A percentile compares a stretch with the other conserved stretches of the same genome.
These are phyloP conservation scores for Sebastes glaucus DNA, from an alignment of 2,797 vertebrate species.

Conservation along the genomic window DNA sequence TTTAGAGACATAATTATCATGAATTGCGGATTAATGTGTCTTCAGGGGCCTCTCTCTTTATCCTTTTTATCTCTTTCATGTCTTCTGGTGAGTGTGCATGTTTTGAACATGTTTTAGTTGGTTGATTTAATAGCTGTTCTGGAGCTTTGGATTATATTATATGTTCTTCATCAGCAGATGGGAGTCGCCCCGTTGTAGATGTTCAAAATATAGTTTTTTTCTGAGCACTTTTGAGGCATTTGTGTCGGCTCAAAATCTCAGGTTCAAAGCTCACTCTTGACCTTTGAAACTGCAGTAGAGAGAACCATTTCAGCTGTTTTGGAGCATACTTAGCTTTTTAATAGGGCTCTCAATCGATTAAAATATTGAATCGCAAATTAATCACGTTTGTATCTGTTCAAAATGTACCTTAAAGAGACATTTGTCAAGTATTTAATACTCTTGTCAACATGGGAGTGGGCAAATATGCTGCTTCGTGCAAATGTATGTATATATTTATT, in stretches of 20 bases:
- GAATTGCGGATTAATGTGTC: not conserved
- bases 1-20: constrained; percentile 2
- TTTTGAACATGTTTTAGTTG: not conserved
- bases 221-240: not conserved
- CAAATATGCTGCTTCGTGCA: too few species aligned
- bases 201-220: not conserved
- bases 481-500: too few species aligned
- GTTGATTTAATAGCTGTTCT: not conserved
- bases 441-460: too few species aligned
- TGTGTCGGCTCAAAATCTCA: not conserved
- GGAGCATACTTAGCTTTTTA: not conserved
- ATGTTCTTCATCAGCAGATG: not conserved
- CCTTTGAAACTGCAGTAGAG: not conserved
- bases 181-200: not conserved
- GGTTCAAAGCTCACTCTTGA: not conserved
- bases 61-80: not conserved
- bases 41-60: not conserved
- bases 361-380: too few species aligned
- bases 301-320: not conserved
- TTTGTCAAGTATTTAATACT: too few species aligned
- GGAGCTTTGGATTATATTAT: not conserved
- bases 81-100: not conserved
- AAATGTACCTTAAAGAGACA: too few species aligned
- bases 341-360: too few species aligned
- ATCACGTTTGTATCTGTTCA: too few species aligned